Conservation (phyloP, 2,797 vertebrate genomes). For the Xenentodon cancila region DNA sequence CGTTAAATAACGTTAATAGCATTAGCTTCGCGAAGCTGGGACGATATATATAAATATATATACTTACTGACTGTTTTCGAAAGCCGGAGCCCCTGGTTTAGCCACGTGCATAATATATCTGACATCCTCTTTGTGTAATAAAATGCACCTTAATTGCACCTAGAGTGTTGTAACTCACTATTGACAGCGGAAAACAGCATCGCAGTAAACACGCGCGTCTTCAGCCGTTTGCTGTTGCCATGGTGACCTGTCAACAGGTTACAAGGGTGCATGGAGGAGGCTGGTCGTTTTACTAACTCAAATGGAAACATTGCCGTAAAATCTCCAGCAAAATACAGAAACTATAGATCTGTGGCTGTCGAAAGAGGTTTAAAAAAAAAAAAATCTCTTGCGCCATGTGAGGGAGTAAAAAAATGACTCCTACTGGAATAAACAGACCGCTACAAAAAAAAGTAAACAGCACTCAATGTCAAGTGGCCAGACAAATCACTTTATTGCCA, state of each 20-base stretch:
- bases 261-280: too few species aligned
- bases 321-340: too few species aligned
- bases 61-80: constrained; percentile 89
- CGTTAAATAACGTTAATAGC: background rate
- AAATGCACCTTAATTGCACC: background rate
- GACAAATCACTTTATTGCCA: constrained; percentile 70
- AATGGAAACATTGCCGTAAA: too few species aligned
- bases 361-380: too few species aligned
- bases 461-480: constrained; percentile 8
- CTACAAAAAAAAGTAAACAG: background rate
- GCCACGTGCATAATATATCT: constrained; percentile 89
- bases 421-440: background rate
- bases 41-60: background rate
- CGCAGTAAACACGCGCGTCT: background rate
- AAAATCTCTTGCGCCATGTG: too few species aligned
- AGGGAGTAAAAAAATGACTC: too few species aligned
- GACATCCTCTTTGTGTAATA: constrained; percentile 80
- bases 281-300: too few species aligned
- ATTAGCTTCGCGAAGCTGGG: constrained; percentile 22
- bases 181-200: background rate
- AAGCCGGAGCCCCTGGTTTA: constrained; percentile 88
- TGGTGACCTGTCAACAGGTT: constrained; percentile 57
- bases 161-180: background rate
- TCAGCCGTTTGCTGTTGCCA: constrained; percentile 47
- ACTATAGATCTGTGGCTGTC: too few species aligned